Conservation (phyloP, 2,113 vertebrate species). For the Hassar affinis region DNA sequence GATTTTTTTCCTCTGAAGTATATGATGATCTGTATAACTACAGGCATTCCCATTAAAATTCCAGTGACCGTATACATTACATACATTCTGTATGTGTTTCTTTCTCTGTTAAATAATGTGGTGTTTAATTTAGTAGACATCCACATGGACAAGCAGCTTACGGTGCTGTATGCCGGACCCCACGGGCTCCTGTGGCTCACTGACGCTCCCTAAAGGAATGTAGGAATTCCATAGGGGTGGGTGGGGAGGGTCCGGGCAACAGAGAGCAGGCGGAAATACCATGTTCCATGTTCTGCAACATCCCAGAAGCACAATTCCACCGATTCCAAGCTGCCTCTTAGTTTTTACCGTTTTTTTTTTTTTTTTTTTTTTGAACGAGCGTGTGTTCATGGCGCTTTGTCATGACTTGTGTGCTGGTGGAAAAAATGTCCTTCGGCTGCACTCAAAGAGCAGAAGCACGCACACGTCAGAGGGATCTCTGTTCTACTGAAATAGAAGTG, state of each 20-base stretch:
- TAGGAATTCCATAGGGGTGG: neutral
- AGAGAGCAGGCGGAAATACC: slow-evolving; percentile 45
- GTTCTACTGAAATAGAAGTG: neutral
- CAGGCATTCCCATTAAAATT: neutral
- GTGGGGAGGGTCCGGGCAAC: neutral
- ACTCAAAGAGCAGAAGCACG: neutral
- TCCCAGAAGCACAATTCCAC: slow-evolving; percentile 20
- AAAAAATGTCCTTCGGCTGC: neutral
- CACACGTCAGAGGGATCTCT: neutral
- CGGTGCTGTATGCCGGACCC: neutral
- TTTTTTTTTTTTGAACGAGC: slow-evolving; percentile 9
- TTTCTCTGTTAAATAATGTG: too few species aligned
- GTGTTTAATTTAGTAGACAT: too few species aligned
- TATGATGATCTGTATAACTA: too few species aligned
- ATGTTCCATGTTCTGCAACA: slow-evolving; percentile 48
- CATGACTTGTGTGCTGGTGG: neutral
- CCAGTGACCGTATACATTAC: too few species aligned
- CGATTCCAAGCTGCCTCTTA: slow-evolving; percentile 19
- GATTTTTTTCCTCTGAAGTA: too few species aligned
- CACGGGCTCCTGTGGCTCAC: neutral
- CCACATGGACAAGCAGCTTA: neutral
- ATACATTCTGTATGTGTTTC: too few species aligned
- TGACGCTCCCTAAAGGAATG: neutral
- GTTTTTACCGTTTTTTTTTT: slow-evolving; percentile 24
- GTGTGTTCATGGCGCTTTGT: neutral